Percentiles rank a stretch among this genome's conserved stretches.
These are phyloP conservation scores for Belgica antarctica DNA, from an alignment of 2,888 invertebrate genomes.

Conservation along the genomic window DNA sequence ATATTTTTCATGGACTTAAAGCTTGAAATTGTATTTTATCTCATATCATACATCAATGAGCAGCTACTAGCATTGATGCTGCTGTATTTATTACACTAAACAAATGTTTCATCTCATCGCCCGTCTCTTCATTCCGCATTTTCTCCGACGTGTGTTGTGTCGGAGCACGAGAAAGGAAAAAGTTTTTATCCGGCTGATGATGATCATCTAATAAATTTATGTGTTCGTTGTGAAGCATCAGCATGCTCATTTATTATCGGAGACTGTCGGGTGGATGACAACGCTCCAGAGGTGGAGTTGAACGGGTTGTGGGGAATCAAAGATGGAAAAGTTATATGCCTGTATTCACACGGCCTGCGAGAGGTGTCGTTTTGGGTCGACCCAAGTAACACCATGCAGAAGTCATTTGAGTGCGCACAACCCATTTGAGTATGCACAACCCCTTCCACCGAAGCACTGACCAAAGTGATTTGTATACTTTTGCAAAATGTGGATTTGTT, in stretches of 20 bases:
- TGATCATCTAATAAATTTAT: constrained; percentile 43
- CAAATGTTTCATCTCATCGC: constrained; percentile 12
- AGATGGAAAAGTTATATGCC: no score
- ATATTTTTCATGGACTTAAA: constrained; percentile 1
- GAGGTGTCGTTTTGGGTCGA: no score
- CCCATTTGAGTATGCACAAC: no score
- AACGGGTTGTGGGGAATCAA: no score
- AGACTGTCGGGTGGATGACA: background rate
- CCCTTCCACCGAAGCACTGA: no score
- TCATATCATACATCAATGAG: constrained; percentile 22
- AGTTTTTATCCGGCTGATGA: constrained; percentile 13
- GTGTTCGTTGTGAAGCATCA: constrained; percentile 40
- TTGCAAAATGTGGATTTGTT: background rate
- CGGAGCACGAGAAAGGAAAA: no score
- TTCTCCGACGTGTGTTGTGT: no score
- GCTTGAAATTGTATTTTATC: background rate
- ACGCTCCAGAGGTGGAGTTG: background rate
- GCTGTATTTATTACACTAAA: constrained; percentile 13
- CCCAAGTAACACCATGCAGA: no score
- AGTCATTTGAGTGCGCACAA: no score
- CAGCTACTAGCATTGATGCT: constrained; percentile 8
- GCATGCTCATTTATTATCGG: constrained; percentile 41
- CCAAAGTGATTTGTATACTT: background rate
- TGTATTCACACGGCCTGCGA: no score
- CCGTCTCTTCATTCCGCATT: constrained; percentile 11